A percentile compares a stretch with the other conserved stretches of the same genome.
Evolutionary conservation across 2,888 invertebrate species (phyloP).

Genomic region (Dendrolimus houi): DNA sequence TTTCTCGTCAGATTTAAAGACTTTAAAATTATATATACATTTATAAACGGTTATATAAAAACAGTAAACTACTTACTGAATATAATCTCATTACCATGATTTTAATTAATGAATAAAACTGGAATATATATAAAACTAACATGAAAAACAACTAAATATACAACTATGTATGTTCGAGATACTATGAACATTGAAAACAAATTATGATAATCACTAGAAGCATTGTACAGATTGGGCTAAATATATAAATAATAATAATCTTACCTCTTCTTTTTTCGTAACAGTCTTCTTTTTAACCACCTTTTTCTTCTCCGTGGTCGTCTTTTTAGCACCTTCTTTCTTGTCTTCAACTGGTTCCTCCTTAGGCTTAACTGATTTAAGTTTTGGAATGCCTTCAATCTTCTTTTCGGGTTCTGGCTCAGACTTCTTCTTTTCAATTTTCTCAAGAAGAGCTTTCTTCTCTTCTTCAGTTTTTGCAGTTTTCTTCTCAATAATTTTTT

Average conservation of each 20-base stretch:
- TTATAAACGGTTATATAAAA: constrained; percentile 2
- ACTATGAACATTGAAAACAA: background rate
- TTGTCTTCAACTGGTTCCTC: constrained; percentile 63
- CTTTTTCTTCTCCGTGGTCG: constrained; percentile 66
- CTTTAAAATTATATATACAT: no score
- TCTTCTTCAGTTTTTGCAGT: constrained; percentile 68
- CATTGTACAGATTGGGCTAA: constrained; percentile 1
- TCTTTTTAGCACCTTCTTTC: constrained; percentile 59
- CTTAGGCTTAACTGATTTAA: constrained; percentile 72
- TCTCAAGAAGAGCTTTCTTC: constrained; percentile 67
- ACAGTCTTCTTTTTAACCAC: constrained; percentile 67
- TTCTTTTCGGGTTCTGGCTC: constrained; percentile 72
- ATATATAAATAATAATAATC: constrained; percentile 18
- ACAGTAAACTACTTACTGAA: background rate
- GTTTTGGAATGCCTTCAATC: constrained; percentile 78
- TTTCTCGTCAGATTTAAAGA: no score
- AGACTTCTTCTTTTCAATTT: constrained; percentile 68
- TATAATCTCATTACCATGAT: background rate
- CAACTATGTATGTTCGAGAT: background rate
- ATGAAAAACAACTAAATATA: background rate
- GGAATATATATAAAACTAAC: background rate
- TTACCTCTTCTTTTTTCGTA: constrained; percentile 67
- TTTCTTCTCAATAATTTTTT: constrained; percentile 61
- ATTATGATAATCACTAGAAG: background rate
- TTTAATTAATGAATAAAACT: background rate